phyloP scores from a whole-genome alignment of 2,797 vertebrate genomes.

The Chelidonichthys spinosus region DNA sequence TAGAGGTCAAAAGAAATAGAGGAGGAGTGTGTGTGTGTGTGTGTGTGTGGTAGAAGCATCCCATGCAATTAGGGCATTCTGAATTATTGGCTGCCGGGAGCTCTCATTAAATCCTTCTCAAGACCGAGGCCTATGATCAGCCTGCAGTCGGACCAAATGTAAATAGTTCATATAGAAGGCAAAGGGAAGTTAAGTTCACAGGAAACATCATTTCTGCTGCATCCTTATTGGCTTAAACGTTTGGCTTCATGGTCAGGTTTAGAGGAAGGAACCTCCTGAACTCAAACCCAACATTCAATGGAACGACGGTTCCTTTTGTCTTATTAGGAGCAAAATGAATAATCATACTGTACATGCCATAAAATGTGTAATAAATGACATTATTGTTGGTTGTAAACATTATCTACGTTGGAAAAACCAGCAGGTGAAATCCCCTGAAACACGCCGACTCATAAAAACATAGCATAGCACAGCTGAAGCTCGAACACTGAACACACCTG shows the following conservation, averaged over 20 bases:
- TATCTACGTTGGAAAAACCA: background rate
- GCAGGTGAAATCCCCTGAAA: background rate
- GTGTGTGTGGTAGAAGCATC: conserved; percentile 36
- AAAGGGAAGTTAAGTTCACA: conserved; percentile 35
- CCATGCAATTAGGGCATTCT: conserved; percentile 62
- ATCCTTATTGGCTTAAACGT: conserved; percentile 28
- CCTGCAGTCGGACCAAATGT: conserved; percentile 40
- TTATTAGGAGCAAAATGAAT: background rate
- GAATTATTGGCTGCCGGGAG: conserved; percentile 53
- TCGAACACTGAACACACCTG: conserved; percentile 8
- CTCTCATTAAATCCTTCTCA: conserved; percentile 60
- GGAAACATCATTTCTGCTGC: conserved; percentile 6
- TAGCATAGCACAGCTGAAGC: conserved; percentile 8
- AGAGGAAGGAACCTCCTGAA: background rate
- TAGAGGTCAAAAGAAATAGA: conserved; percentile 1
- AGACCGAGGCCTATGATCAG: conserved; percentile 59
- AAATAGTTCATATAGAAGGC: conserved; percentile 33
- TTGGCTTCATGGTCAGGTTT: background rate
- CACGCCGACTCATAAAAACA: background rate
- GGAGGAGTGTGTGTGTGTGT: conserved; percentile 3
- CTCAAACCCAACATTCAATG: background rate
- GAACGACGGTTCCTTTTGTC: background rate
- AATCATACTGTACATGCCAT: background rate
- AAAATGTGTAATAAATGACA: background rate
- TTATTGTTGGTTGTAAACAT: background rate